Evolutionary conservation across 2,797 vertebrate genomes (phyloP).

Genomic region (Geotrypetes seraphini): DNA sequence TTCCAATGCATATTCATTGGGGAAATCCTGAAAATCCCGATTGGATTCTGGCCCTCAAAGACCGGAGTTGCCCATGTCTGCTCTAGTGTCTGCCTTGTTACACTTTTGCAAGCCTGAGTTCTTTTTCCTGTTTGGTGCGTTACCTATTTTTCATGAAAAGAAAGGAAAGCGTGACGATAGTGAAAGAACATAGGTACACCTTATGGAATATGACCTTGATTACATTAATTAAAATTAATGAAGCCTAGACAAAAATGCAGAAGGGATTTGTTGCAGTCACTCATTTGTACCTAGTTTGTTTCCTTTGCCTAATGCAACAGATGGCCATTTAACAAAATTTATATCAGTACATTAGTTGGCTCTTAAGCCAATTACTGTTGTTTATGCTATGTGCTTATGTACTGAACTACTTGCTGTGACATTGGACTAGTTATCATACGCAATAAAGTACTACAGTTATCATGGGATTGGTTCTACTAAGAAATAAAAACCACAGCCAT

Average conservation of each 20-base stretch:
- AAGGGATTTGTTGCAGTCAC: neutral
- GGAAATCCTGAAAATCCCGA: no score
- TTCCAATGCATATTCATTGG: no score
- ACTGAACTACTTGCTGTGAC: neutral
- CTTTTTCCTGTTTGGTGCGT: no score
- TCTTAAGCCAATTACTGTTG: rapidly evolving
- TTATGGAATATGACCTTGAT: rapidly evolving
- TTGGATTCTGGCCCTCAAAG: no score
- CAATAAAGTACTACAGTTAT: neutral
- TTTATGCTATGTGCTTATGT: rapidly evolving
- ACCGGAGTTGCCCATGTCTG: no score
- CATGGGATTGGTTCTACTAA: neutral
- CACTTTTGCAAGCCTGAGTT: no score
- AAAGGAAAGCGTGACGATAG: no score
- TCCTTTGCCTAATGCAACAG: no score
- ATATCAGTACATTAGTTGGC: rapidly evolving
- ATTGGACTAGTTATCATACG: rapidly evolving
- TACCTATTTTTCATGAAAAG: no score
- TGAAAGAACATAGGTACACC: no score
- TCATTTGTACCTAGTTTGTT: no score
- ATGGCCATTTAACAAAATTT: neutral
- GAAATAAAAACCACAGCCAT: rapidly evolving
- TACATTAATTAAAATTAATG: neutral
- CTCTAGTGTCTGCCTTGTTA: no score
- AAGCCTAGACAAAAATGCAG: neutral